Base-by-base conservation (phyloP, 2,113 vertebrate species). In the Rhabdornis inornatus region DNA sequence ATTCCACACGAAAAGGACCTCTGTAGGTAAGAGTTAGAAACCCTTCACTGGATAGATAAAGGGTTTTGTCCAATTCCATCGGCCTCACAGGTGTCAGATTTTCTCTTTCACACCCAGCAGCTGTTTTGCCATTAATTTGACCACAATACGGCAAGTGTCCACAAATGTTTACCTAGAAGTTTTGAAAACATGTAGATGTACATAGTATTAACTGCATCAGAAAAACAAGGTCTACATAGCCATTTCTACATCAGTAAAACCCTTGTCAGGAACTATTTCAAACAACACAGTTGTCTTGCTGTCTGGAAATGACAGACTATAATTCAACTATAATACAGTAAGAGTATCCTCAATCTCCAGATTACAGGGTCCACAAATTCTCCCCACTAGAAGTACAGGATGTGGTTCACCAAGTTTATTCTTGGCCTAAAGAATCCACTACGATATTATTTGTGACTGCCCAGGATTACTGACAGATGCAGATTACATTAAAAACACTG, bases 101-200 rank as follows among this genome's bases (percentile, higher is more conserved):
- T 10, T 82, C 86, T 53, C 98, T 92, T 97, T 98, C 99, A 50
- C 99, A 99, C n/a, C 99, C 99, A 2, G 98, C 97, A 55, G 97
- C 97, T 9, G 88, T 59, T 49, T 79, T 91, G 15, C 66, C 96
- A 4, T 66, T 33, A 2, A 97, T 83, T 14, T 31, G 8, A n/a
- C 98, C 98, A 12, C 99, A 99, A 3, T 66, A 65, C 0, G 96
- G 27, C 55, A 97, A 89, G 0, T 92, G n/a, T 17, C 97, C 98
- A 82, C 99, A 99, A 94, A 99, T 98, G 42, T 99, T 99, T 56
- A 99, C 91, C 99, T 99, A 90, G 19, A 92, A 90, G 55, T 90
- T 94, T 95, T 70, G 28, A 87, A 94, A 89, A 94, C 25, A 90
- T 0, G 4, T 16, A n/a, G 9, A 33, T 13, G 7, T 11, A 79